phyloP scores from a whole-genome alignment of 2,113 vertebrate species.

The Lethenteron reissneri region DNA sequence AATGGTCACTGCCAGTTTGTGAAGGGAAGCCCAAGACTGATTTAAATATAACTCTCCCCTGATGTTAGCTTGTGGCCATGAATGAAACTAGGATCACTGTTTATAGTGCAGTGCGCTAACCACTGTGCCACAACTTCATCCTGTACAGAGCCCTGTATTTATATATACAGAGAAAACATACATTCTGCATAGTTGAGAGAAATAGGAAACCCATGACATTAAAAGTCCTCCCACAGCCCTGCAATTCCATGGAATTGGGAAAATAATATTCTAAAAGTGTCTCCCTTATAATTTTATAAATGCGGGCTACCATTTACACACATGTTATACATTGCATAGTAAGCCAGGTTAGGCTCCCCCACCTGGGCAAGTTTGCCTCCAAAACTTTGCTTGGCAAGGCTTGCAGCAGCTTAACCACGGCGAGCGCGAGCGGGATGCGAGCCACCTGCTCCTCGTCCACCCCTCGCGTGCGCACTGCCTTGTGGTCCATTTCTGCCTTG shows the following conservation, averaged over 20 bases:
- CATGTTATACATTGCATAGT: not conserved
- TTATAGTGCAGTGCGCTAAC: too few species aligned
- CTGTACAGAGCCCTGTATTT: not conserved
- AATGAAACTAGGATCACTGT: too few species aligned
- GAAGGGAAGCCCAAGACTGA: too few species aligned
- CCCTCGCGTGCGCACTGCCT: constrained; percentile 50
- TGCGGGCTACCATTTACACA: too few species aligned
- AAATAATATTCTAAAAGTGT: too few species aligned
- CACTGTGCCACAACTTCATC: too few species aligned
- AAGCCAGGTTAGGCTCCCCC: not conserved
- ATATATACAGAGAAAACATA: not conserved
- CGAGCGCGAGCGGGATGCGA: constrained; percentile 65
- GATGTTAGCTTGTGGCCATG: too few species aligned
- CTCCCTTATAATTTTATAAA: too few species aligned
- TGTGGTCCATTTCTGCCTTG: constrained; percentile 74
- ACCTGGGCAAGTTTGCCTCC: constrained; percentile 70
- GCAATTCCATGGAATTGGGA: too few species aligned
- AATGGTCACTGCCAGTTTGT: too few species aligned
- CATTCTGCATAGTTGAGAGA: not conserved
- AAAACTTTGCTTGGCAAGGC: constrained; percentile 53
- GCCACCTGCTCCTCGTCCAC: constrained; percentile 77
- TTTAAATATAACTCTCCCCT: too few species aligned
- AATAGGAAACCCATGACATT: too few species aligned
- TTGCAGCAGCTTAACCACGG: constrained; percentile 82
- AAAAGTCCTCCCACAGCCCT: not conserved